Percentiles rank a stretch among this genome's conserved stretches.
Evolutionary conservation across 2,888 invertebrate species (phyloP).

Genomic region (Sesamia inferens): DNA sequence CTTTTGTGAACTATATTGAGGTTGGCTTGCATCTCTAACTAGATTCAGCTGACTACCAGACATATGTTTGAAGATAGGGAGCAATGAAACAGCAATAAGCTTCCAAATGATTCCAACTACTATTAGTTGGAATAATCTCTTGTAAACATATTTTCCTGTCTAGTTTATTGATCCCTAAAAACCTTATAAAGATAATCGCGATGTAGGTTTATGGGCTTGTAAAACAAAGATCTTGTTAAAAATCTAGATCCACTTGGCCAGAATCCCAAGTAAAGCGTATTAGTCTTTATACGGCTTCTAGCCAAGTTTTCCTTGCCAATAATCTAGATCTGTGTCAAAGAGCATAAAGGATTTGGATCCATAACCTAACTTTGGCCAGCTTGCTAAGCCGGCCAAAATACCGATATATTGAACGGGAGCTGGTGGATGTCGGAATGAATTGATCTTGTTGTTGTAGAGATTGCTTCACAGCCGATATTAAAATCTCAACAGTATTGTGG

Average conservation of each 20-base stretch:
- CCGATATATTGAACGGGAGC: slow-evolving; percentile 19
- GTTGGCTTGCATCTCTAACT: too few relatives aligned
- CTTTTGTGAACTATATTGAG: too few relatives aligned
- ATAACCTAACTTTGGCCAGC: slow-evolving; percentile 6
- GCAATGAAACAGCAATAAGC: too few relatives aligned
- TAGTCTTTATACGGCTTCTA: slow-evolving; percentile 19
- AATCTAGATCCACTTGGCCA: slow-evolving; percentile 20
- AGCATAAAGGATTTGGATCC: slow-evolving; percentile 31
- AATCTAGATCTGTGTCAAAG: slow-evolving; percentile 38
- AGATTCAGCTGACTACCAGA: too few relatives aligned
- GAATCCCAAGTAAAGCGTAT: slow-evolving; percentile 14
- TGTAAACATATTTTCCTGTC: background rate
- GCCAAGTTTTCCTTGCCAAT: slow-evolving; percentile 53
- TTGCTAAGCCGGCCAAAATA: slow-evolving; percentile 8
- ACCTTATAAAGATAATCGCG: background rate
- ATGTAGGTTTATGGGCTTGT: background rate
- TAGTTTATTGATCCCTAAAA: background rate
- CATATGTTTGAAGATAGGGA: too few relatives aligned
- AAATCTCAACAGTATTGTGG: background rate
- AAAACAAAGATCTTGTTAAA: background rate
- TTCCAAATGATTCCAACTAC: too few relatives aligned
- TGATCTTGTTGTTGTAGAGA: slow-evolving; percentile 19
- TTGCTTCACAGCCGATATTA: background rate
- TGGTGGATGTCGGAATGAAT: slow-evolving; percentile 5
- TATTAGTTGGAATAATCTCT: too few relatives aligned